phyloP scores from a whole-genome alignment of 2,797 vertebrate genomes.

The Lutra lutra region DNA sequence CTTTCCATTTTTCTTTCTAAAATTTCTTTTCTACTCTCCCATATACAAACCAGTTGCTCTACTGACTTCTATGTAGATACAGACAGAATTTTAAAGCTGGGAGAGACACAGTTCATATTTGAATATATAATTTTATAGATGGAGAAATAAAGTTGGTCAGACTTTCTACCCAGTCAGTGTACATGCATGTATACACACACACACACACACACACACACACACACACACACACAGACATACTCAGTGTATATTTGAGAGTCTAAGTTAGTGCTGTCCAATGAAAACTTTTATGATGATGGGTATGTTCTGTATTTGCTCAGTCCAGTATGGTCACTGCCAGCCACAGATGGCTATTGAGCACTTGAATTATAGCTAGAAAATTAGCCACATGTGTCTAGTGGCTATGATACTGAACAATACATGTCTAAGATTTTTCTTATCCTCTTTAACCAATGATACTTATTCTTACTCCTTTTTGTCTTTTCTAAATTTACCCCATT shows the following conservation, averaged over 20 bases:
- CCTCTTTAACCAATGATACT: neutral
- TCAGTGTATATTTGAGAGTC: neutral
- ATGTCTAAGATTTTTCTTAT: neutral
- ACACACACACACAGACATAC: neutral
- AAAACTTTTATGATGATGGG: neutral
- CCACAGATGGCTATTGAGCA: neutral
- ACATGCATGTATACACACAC: neutral
- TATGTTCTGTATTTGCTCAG: neutral
- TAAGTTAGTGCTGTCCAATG: neutral
- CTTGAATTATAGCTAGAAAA: neutral
- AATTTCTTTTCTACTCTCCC: neutral
- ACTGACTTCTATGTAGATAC: neutral
- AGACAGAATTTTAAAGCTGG: constrained; percentile 3
- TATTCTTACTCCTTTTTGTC: neutral
- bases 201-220: neutral
- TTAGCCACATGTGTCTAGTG: neutral
- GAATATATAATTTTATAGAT: neutral
- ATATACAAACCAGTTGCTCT: neutral
- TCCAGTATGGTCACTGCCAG: neutral
- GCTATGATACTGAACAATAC: neutral
- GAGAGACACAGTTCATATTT: neutral
- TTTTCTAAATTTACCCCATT: neutral
- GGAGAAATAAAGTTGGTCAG: neutral
- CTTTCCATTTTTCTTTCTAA: neutral
- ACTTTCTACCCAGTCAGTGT: neutral